Percentiles rank a stretch among this genome's conserved stretches.
Evolutionary conservation across 1,140 invertebrate species (phyloP).

Genomic region (Zaprionus taronus): DNA sequence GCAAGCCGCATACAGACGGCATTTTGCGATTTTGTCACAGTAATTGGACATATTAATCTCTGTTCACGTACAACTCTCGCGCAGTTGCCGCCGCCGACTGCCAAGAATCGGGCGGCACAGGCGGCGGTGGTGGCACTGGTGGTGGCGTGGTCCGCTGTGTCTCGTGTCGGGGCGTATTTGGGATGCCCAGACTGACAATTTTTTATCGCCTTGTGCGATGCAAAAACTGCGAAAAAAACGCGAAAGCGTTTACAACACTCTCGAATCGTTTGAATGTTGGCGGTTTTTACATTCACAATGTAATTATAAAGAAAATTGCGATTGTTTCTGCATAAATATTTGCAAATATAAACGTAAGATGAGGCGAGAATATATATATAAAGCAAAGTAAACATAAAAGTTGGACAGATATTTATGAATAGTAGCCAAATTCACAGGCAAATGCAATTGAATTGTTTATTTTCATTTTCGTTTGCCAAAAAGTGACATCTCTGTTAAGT

Average conservation of each 20-base stretch:
- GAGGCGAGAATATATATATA: background rate
- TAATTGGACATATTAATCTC: constrained; percentile 85
- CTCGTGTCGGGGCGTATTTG: constrained; percentile 37
- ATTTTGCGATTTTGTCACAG: constrained; percentile 84
- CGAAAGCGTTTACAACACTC: constrained; percentile 40
- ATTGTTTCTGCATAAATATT: background rate
- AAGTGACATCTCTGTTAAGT: background rate
- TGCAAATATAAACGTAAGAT: background rate
- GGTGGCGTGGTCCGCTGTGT: constrained; percentile 18
- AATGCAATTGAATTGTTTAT: background rate
- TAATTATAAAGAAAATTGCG: background rate
- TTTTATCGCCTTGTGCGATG: constrained; percentile 54
- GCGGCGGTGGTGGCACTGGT: constrained; percentile 21
- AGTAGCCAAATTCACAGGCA: constrained; percentile 2
- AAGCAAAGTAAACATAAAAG: background rate
- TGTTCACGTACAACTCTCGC: constrained; percentile 70
- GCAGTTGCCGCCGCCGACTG: constrained; percentile 44
- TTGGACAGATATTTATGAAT: background rate
- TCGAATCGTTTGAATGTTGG: constrained; percentile 14
- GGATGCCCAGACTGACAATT: constrained; percentile 59
- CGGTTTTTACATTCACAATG: constrained; percentile 1
- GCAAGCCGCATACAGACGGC: constrained; percentile 72
- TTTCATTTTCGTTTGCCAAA: background rate
- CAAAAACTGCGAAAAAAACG: constrained; percentile 36
- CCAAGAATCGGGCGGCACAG: constrained; percentile 21